Percentiles rank a stretch among this genome's conserved stretches.
Conservation (phyloP, 1,140 invertebrate species). For the Capitella teleta region DNA sequence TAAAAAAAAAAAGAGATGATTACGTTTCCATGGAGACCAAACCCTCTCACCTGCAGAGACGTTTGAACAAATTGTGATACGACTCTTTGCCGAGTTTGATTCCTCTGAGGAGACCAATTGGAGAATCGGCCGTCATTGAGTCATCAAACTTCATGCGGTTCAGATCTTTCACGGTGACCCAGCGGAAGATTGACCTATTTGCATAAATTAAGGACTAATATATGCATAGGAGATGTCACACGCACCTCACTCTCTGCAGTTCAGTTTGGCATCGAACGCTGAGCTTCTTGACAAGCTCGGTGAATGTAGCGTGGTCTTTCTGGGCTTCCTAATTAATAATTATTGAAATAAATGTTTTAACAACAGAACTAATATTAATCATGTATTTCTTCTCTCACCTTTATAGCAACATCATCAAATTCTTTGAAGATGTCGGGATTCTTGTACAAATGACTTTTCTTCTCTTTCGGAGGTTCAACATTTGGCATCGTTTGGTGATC, state of each 20-base stretch:
- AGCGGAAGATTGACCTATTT: conserved; percentile 86
- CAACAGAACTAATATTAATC: background rate
- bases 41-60: conserved; percentile 50
- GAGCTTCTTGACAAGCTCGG: conserved; percentile 81
- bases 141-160: conserved; percentile 85
- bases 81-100: conserved; percentile 99
- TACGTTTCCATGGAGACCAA: background rate
- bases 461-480: conserved; percentile 61
- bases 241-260: conserved; percentile 79
- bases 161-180: conserved; percentile 98
- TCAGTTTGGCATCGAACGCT: conserved; percentile 84
- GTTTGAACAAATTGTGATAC: conserved; percentile 98
- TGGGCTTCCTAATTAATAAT: conserved; percentile 87
- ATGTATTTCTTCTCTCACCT: conserved; percentile 50
- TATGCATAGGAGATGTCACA: background rate
- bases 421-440: conserved; percentile 84
- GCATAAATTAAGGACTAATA: background rate
- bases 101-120: conserved; percentile 85
- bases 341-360: no score
- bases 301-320: conserved; percentile 93
- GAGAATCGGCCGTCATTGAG: conserved; percentile 57
- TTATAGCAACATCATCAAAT: conserved; percentile 90
- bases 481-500: no score
- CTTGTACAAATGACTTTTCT: conserved; percentile 87
- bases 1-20: conserved; percentile 19